Evolutionary conservation across 2,888 invertebrate species (phyloP), one percentile per base, ranked within the genome.

Genomic region (Acheta domesticus): DNA sequence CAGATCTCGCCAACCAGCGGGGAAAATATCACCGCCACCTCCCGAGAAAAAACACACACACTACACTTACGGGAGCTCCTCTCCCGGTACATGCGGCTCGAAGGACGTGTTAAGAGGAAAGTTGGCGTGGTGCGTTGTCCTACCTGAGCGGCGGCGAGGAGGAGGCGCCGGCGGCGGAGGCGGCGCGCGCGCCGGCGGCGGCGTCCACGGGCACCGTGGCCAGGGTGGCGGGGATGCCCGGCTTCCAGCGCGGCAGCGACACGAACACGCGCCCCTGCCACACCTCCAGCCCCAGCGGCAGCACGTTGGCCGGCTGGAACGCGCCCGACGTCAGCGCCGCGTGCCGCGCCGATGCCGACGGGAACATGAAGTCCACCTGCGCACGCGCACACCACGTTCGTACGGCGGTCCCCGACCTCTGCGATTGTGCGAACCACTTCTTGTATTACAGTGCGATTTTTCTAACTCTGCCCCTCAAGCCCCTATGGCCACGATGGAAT

Each of bases 221-320:
- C 62, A 95, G 85, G 0, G 94, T 92, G 12, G 91, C 90, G 0
- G 95, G 95, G 12, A 93, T 90, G 0, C 95, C 95, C 1, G 86
- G 86, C 78, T 92, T 91, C 94, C 94, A 94, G 82, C 92, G 91
- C 0, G 95, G 95, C 78, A 94, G 87, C 2, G 93, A 93, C 2
- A 96, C 87, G 86, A 93, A 96, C 12, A 95, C 87, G 14, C 92
- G 89, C 80, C 92, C 88, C 8, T 89, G 89, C 88, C 91, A 91
- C 21, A 77, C 78, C 48, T 80, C 82, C 23, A 81, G 77, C 2
- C 95, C 95, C 77, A 93, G 86, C 0, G 95, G 94, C 21, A 94
- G 86, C 84, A 92, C 93, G 84, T 94, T 94, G 82, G 91, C 90
- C 0, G 93, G 91, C 48, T 93, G 88, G 84, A 90, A 95, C 78